phyloP scores from a whole-genome alignment of 2,113 vertebrate genomes.

The Notarius lentiginosus region DNA sequence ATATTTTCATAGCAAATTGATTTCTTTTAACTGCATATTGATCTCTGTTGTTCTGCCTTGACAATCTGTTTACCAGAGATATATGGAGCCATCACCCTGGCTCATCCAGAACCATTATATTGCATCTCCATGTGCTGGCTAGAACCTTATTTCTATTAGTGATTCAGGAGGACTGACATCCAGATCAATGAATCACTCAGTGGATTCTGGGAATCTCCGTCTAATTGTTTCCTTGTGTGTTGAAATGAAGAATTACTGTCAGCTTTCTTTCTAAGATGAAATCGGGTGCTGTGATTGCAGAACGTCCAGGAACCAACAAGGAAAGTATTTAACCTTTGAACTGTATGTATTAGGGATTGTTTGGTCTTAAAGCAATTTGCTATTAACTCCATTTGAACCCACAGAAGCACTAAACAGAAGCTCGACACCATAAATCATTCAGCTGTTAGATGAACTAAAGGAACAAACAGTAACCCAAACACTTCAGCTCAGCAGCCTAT shows the following conservation, averaged over 20 bases:
- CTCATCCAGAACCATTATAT: slow-evolving; percentile 13
- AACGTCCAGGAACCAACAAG: background rate
- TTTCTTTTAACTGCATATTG: slow-evolving; percentile 4
- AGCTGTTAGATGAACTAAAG: slow-evolving; percentile 4
- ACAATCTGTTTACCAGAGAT: slow-evolving; percentile 39
- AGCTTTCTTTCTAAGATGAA: background rate
- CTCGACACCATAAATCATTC: slow-evolving; percentile 40
- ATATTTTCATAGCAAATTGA: background rate
- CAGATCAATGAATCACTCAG: slow-evolving; percentile 27
- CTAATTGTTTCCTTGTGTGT: background rate
- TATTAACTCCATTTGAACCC: background rate
- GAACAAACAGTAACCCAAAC: slow-evolving; percentile 1
- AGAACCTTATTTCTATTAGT: slow-evolving; percentile 28
- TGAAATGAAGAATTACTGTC: background rate
- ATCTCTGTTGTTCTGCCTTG: background rate
- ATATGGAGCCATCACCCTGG: slow-evolving; percentile 14
- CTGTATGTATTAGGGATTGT: background rate
- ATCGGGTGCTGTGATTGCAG: background rate
- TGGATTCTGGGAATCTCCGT: background rate
- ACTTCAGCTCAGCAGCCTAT: slow-evolving; percentile 50
- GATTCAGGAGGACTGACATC: slow-evolving; percentile 25
- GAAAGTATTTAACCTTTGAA: background rate
- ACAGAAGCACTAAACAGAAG: slow-evolving; percentile 27
- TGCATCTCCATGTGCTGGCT: background rate
- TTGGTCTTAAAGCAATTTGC: background rate